These are phyloP conservation scores for Musca vetustissima DNA, from an alignment of 1,140 invertebrate species.

Conservation along the genomic window DNA sequence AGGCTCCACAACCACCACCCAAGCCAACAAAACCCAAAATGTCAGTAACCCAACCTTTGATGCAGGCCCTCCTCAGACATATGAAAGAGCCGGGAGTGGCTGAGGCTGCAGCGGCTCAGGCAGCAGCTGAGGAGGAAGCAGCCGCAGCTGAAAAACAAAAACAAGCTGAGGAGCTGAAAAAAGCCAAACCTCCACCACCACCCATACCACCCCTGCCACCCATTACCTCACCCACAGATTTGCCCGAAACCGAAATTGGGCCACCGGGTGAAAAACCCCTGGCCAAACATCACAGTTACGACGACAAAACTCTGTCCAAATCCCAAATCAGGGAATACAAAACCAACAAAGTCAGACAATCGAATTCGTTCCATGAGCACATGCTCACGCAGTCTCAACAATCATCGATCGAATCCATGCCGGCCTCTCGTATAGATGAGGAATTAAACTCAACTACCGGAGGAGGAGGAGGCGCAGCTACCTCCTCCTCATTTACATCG, in stretches of 20 bases:
- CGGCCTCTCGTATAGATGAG: constrained; percentile 49
- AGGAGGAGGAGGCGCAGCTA: constrained; percentile 31
- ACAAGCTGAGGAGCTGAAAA: background rate
- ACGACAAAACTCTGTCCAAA: constrained; percentile 64
- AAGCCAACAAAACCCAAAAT: constrained; percentile 44
- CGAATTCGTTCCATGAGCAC: constrained; percentile 65
- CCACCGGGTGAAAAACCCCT: constrained; percentile 59
- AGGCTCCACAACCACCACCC: constrained; percentile 25
- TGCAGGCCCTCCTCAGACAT: constrained; percentile 51
- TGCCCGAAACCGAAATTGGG: constrained; percentile 39
- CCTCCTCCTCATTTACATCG: constrained; percentile 47
- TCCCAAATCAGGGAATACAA: constrained; percentile 66
- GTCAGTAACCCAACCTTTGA: constrained; percentile 47
- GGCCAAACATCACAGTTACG: constrained; percentile 64
- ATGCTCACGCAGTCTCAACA: constrained; percentile 57
- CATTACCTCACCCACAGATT: constrained; percentile 44
- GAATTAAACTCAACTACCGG: constrained; percentile 32
- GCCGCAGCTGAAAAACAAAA: constrained; percentile 3
- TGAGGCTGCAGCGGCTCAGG: constrained; percentile 44
- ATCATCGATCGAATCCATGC: constrained; percentile 43
- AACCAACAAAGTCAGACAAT: constrained; percentile 61
- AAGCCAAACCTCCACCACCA: constrained; percentile 4
- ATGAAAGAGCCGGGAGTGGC: constrained; percentile 48
- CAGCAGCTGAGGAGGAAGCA: constrained; percentile 37
- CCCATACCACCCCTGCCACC: constrained; percentile 34